Percentiles rank a stretch among this genome's conserved stretches.
These are phyloP conservation scores for Dufourea novaeangliae DNA, from an alignment of 1,140 invertebrate species.

Conservation along the genomic window DNA sequence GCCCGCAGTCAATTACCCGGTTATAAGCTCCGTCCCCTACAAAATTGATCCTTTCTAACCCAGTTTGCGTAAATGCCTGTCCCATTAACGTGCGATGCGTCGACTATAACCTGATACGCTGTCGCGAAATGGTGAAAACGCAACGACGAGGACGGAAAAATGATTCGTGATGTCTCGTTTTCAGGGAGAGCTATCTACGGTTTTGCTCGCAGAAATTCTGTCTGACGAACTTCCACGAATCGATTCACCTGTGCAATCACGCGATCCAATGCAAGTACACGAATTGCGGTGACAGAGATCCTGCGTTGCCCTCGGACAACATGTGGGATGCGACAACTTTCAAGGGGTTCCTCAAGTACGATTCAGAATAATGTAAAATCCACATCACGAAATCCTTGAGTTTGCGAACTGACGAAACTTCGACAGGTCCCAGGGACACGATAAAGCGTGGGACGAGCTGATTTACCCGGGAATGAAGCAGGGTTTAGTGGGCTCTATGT, in stretches of 20 bases:
- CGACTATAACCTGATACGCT: background rate
- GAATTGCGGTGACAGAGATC: constrained; percentile 88
- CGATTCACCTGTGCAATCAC: constrained; percentile 96
- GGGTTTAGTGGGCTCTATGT: constrained; percentile 91
- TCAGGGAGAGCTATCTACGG: constrained; percentile 92
- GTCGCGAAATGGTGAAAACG: no score
- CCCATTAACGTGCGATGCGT: background rate
- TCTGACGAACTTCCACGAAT: constrained; percentile 94
- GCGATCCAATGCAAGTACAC: constrained; percentile 96
- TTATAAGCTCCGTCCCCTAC: constrained; percentile 35
- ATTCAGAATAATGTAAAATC: background rate
- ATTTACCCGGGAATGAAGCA: constrained; percentile 96
- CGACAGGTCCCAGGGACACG: constrained; percentile 84
- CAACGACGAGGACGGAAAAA: background rate
- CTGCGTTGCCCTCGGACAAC: constrained; percentile 87
- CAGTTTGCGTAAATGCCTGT: constrained; percentile 47
- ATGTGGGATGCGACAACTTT: constrained; percentile 83
- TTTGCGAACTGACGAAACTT: background rate
- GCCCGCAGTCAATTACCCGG: constrained; percentile 40
- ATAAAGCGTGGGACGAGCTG: constrained; percentile 88
- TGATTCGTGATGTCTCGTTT: constrained; percentile 52
- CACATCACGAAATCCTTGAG: background rate
- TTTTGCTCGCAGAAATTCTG: constrained; percentile 96
- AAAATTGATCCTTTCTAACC: constrained; percentile 64
- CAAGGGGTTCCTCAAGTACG: constrained; percentile 77